Percentiles rank a stretch among this genome's conserved stretches.
Conservation (phyloP, 1,140 invertebrate species). For the Drosophila santomea region DNA sequence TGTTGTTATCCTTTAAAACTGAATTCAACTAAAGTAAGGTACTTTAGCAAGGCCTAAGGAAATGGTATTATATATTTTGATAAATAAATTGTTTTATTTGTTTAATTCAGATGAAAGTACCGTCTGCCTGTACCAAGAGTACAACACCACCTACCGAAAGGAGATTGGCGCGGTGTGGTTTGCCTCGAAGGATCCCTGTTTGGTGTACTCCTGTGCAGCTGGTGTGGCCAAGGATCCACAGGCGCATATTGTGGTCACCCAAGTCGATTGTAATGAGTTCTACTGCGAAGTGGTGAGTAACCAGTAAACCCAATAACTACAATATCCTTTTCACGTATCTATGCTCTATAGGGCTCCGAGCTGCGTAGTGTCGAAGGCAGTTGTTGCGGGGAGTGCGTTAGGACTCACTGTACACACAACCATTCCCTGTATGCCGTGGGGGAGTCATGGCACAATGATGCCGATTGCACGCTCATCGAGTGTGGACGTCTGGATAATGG, state of each 20-base stretch:
- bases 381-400: constrained; percentile 79
- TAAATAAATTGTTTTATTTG: neutral
- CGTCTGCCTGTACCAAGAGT: constrained; percentile 57
- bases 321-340: neutral
- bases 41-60: too few species aligned
- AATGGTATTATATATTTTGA: too few species aligned
- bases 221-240: constrained; percentile 50
- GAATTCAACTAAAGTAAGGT: too few species aligned
- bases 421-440: constrained; percentile 71
- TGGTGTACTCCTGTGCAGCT: constrained; percentile 68
- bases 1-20: too few species aligned
- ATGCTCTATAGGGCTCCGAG: constrained; percentile 61
- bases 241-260: constrained; percentile 68
- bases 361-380: constrained; percentile 52
- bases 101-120: constrained; percentile 21
- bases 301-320: neutral
- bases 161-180: constrained; percentile 73
- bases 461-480: constrained; percentile 76
- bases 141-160: constrained; percentile 56
- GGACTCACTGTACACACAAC: constrained; percentile 74
- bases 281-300: constrained; percentile 80
- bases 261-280: constrained; percentile 77
- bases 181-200: constrained; percentile 52
- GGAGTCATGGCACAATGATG: constrained; percentile 77
- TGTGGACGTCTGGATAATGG: constrained; percentile 60